Base-by-base conservation (phyloP, 2,797 vertebrate species). In the Leptatherina wallacei region DNA sequence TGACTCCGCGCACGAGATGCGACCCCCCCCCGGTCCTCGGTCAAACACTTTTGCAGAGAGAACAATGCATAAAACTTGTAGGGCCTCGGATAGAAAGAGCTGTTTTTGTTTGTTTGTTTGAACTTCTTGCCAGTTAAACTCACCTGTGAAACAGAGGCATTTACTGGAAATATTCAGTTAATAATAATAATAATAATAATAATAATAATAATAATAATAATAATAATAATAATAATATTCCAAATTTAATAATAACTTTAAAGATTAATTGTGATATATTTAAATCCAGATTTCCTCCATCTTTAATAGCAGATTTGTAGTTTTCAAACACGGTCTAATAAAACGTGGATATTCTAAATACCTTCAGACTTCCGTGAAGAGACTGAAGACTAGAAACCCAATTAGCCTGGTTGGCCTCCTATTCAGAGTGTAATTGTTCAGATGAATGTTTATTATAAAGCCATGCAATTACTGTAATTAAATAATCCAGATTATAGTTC, bases 401-500 rank as follows among this genome's bases (percentile, higher is more conserved):
- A 80, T 87, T 86, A 85, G 72, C 66, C 8, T 22, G 44, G 20
- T 22, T 70, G 67, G 82, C 52, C 76, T 74, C 67, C 36, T 14
- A 58, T 86, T 81, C 61, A 47, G 69, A 16, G 33, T n/a, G 18
- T 85, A 85, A 87, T 89, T 90, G 84, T 86, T 75, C 9, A 57
- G 83, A 81, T 88, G 32, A 80, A 51, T 77, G 82, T 81, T 86
- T 66, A 65, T 70, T 59, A 88, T 61, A 91, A 85, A 72, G 66
- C 76, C 71, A 38, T 62, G 77, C 78, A 91, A 91, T 92, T 85
- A 88, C 64, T 68, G 55, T 88, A 91, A 92, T 92, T 67, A 85
- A 86, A 91, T 93, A 92, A 92, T 91, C 90, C 80, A 10, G 66
- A 66, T 64, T 67, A 55, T 58, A 70, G 67, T 73, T 77, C 36